Percentiles rank a stretch among this genome's conserved stretches.
phyloP scores from a whole-genome alignment of 2,797 vertebrate species.

The Sphenodon punctatus region DNA sequence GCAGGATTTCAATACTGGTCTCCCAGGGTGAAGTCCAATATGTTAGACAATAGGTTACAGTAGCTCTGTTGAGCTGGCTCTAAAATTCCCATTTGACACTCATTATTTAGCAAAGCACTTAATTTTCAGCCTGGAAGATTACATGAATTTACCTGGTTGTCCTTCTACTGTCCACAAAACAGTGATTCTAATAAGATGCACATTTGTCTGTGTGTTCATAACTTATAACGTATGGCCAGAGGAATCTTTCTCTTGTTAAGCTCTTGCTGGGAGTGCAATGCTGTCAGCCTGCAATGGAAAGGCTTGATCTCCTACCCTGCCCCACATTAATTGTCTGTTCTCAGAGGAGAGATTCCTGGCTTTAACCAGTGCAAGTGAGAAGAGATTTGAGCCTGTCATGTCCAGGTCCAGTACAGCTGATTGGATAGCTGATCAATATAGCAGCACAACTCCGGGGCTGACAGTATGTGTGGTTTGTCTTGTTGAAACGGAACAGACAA shows the following conservation, averaged over 20 bases:
- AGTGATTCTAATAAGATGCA: constrained; percentile 5
- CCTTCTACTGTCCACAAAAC: neutral
- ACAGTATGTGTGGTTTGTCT: neutral
- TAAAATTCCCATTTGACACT: constrained; percentile 9
- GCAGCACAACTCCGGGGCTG: neutral
- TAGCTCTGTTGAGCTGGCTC: too few species aligned
- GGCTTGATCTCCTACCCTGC: neutral
- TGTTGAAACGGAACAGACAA: neutral
- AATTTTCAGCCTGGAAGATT: neutral
- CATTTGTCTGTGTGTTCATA: accelerated
- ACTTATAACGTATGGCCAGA: constrained; percentile 18
- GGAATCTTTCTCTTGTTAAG: constrained; percentile 13
- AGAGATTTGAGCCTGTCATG: accelerated
- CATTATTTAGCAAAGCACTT: constrained; percentile 16
- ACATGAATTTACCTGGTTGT: constrained; percentile 1
- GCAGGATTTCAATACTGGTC: too few species aligned
- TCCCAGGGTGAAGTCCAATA: too few species aligned
- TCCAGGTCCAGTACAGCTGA: neutral
- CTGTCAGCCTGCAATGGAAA: neutral
- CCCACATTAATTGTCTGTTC: neutral
- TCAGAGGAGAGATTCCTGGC: neutral
- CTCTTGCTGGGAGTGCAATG: neutral
- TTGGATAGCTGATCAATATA: neutral
- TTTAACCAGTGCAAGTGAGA: neutral
- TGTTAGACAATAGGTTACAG: too few species aligned